Conservation (phyloP, 2,888 invertebrate genomes). For the Euzophera pinguis region DNA sequence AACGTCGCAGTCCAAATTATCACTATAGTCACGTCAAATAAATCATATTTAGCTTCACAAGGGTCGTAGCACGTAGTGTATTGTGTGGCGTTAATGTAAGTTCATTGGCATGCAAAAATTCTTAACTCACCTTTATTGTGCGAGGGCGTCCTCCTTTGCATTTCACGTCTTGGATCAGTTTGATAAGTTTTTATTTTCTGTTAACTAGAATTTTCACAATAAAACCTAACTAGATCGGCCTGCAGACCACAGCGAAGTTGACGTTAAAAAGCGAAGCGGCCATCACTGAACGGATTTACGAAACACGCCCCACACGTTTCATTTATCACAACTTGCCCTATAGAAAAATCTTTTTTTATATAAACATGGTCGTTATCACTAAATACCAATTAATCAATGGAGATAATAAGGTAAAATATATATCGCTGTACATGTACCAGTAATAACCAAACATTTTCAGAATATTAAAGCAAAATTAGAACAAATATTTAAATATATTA, state of each 20-base stretch:
- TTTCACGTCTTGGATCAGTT: constrained; percentile 67
- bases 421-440: too few species aligned
- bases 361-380: too few species aligned
- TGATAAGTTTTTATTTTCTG: constrained; percentile 43
- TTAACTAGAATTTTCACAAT: constrained; percentile 44
- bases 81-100: constrained; percentile 50
- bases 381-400: too few species aligned
- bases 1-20: constrained; percentile 24
- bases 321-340: constrained; percentile 14
- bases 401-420: too few species aligned
- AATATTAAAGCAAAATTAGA: not conserved
- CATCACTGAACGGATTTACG: constrained; percentile 49
- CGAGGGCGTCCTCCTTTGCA: constrained; percentile 75
- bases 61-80: constrained; percentile 47
- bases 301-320: constrained; percentile 49
- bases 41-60: constrained; percentile 45
- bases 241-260: constrained; percentile 60
- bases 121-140: constrained; percentile 72
- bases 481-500: not conserved
- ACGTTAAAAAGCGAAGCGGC: constrained; percentile 59
- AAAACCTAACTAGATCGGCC: constrained; percentile 48
- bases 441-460: too few species aligned
- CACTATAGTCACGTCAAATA: constrained; percentile 50
- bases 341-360: too few species aligned
- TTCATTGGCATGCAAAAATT: constrained; percentile 35